These are phyloP conservation scores for Uria lomvia DNA, from an alignment of 2,113 vertebrate genomes.

Conservation along the genomic window DNA sequence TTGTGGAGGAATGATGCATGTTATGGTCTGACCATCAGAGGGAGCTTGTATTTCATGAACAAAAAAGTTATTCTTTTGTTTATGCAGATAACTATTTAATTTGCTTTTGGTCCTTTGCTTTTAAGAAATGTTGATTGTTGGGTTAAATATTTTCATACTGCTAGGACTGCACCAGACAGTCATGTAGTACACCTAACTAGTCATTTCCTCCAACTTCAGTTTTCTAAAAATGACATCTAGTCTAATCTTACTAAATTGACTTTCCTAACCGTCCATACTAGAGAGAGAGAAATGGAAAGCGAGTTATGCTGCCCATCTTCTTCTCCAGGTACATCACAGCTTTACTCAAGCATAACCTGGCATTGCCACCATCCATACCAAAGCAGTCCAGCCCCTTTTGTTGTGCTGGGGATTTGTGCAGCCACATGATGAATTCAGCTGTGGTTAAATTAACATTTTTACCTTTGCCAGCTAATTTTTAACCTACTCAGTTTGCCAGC, in stretches of 20 bases:
- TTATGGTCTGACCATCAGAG: not conserved
- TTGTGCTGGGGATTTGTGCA: not conserved
- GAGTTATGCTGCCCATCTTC: not conserved
- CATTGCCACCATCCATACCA: not conserved
- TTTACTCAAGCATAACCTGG: not conserved
- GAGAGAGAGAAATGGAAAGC: not conserved
- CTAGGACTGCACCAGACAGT: not conserved
- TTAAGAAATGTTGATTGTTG: not conserved
- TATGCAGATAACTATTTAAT: not conserved
- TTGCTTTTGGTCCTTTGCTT: not conserved
- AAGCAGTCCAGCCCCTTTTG: not conserved
- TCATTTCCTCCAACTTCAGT: not conserved
- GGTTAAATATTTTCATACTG: not conserved
- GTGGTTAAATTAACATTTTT: not conserved
- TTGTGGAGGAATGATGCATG: not conserved
- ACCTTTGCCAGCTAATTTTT: not conserved
- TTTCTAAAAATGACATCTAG: not conserved
- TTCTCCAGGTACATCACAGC: not conserved
- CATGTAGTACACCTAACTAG: not conserved
- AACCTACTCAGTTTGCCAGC: not conserved
- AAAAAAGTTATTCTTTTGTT: not conserved
- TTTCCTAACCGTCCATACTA: not conserved
- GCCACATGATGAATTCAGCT: not conserved
- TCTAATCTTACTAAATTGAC: not conserved
- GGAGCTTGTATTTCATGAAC: constrained; percentile 14